Base-by-base conservation (phyloP, 2,888 invertebrate genomes). In the Agriopis leucophaearia region DNA sequence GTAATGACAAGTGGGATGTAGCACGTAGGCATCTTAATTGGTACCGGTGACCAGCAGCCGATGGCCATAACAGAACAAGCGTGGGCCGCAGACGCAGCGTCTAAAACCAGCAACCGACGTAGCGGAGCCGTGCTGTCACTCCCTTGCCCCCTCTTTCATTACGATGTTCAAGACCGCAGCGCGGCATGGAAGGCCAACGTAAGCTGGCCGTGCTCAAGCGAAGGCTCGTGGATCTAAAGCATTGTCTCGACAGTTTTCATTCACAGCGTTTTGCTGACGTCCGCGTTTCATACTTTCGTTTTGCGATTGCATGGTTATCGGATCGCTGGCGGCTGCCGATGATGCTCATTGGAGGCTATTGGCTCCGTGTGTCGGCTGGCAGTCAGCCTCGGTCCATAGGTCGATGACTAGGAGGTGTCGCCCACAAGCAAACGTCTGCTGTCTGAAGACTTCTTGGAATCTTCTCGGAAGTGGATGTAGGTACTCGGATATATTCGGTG, bases 1-100 rank as follows among this genome's bases (percentile, higher is more conserved):
- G 85, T 88, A 89, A 87, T 86, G 88, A 88, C 88, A 89, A 91
- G 92, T 91, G 91, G 92, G 91, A 85, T 80, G 89, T 83, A 80
- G 84, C 89, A 91, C 86, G 92, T 91, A 91, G 92, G 90, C 92
- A 92, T 86, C 91, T 85, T 92, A 92, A 93, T 93, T 93, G 92
- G 87, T 79, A 88, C 81, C 88, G 88, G 88, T 90, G 91, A 88
- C 88, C 91, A 89, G 86, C 85, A 87, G 80, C 83, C 87, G 85
- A 78, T 86, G 84, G 81, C 92, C 89, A 92, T 91, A 91, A 88
- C 84, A 83, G 91, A 87, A 77, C 81, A 70, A 62, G 89, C 89
- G 92, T 93, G 90, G 93, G 92, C 80, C 70, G 88, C 78, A 88
- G 89, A 88, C 91, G 89, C 85, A 83, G 80, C 88, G 90, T 91